Base-by-base conservation (phyloP, 2,888 invertebrate genomes). In the Pinctada fucata region DNA sequence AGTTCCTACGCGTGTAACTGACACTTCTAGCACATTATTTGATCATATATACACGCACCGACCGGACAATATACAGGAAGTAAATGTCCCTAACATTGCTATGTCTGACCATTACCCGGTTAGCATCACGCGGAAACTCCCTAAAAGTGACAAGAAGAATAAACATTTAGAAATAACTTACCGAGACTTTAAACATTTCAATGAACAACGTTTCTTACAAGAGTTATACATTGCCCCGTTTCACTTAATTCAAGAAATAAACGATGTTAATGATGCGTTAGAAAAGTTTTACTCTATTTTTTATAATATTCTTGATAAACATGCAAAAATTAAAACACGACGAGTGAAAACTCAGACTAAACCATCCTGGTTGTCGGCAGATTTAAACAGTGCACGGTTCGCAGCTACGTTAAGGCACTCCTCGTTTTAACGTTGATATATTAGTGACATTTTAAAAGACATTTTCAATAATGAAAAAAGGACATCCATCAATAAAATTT, bases 21-120 rank as follows among this genome's bases (percentile, higher is more conserved):
- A 16, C 10, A 45, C 31, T 47, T 45, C 72, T 63, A 47, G 13
- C 47, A 13, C 63, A 4, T 45, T 63, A 6, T 63, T 63, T 64
- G 64, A 64, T 31, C 72, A 63, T 72, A 63, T 72, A 2, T 63
- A 63, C 63, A 47, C n/a, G 3, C 58, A 47, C 13, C 31, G n/a
- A n/a, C 72, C 72, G 5, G 3, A 58, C 48, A 16, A 6, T 31
- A 16, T 71, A 5, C 5, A 3, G 50, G 52, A 71, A 52, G 2
- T 71, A n/a, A n/a, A 3, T 71, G 52, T 71, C 13, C 71, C 71
- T 51, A 3, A 51, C 48, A 52, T 72, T 47, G 2, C 72, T 5
- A 2, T 72, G 10, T 58, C 58, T 63, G 72, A 72, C n/a, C 72
- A 72, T 48, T 72, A 72, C 63, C 72, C 72, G 6, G 47, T 72